A percentile compares a stretch with the other conserved stretches of the same genome.
Evolutionary conservation across 2,113 vertebrate genomes (phyloP).

Genomic region (Potamarius usumacintae): DNA sequence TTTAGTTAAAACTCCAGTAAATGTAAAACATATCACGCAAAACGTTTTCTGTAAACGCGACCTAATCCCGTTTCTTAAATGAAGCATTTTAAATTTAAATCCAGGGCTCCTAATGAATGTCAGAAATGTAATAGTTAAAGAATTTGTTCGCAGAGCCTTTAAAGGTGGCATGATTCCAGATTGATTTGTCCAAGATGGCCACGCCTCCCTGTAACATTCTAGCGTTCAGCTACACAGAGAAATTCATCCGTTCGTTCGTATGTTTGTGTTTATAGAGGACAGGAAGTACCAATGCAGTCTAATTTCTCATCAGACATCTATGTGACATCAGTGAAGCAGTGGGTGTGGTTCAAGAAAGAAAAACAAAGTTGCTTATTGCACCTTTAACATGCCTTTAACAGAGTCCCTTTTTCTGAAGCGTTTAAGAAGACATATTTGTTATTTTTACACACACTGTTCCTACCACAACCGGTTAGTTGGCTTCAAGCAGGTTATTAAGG

Average conservation of each 20-base stretch:
- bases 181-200: background rate
- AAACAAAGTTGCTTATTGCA: background rate
- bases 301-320: background rate
- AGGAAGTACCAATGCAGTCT: background rate
- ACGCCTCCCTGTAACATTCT: background rate
- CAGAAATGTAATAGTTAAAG: background rate
- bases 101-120: background rate
- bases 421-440: background rate
- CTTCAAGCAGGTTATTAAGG: conserved; percentile 37
- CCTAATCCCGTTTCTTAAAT: background rate
- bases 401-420: background rate
- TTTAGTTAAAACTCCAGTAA: background rate
- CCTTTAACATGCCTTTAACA: background rate
- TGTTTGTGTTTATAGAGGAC: background rate
- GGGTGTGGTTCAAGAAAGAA: background rate
- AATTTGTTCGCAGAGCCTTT: background rate
- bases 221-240: background rate
- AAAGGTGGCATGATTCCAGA: background rate
- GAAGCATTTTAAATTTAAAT: no score
- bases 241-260: no score
- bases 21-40: background rate
- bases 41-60: background rate
- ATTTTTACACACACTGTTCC: background rate
- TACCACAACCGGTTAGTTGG: conserved; percentile 30
- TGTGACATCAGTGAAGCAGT: background rate